Conservation (phyloP, 2,113 vertebrate genomes). For the Saccopteryx bilineata region DNA sequence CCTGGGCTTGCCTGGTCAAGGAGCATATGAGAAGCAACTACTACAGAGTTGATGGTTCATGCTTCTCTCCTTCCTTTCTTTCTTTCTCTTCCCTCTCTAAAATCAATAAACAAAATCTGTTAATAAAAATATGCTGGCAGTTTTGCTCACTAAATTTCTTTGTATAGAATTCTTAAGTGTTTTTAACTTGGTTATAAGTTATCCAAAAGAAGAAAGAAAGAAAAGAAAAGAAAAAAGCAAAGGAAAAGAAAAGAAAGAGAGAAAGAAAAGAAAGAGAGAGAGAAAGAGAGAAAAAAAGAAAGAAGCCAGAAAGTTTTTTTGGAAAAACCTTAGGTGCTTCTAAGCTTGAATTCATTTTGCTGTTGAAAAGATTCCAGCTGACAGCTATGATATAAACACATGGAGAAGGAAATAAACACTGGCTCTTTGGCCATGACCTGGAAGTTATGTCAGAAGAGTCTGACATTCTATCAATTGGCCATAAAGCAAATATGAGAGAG, state of each 20-base stretch:
- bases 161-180: conserved; percentile 50
- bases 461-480: conserved; percentile 55
- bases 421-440: conserved; percentile 59
- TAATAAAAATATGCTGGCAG: background rate
- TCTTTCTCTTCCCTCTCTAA: too few species aligned
- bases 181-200: conserved; percentile 47
- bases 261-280: too few species aligned
- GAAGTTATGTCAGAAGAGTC: conserved; percentile 53
- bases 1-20: too few species aligned
- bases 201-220: background rate
- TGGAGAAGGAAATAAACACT: conserved; percentile 55
- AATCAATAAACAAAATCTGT: too few species aligned
- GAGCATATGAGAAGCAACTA: too few species aligned
- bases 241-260: too few species aligned
- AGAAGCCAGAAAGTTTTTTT: background rate
- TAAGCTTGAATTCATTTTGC: conserved; percentile 62
- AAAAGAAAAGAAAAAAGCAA: too few species aligned
- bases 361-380: conserved; percentile 53
- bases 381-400: conserved; percentile 43
- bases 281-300: background rate
- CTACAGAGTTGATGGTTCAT: too few species aligned
- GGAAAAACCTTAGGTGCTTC: conserved; percentile 24
- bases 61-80: too few species aligned
- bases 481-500: conserved; percentile 47
- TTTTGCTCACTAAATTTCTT: conserved; percentile 67